These are phyloP conservation scores for Coregonus ussuriensis DNA, from an alignment of 2,797 vertebrate species.

Conservation along the genomic window DNA sequence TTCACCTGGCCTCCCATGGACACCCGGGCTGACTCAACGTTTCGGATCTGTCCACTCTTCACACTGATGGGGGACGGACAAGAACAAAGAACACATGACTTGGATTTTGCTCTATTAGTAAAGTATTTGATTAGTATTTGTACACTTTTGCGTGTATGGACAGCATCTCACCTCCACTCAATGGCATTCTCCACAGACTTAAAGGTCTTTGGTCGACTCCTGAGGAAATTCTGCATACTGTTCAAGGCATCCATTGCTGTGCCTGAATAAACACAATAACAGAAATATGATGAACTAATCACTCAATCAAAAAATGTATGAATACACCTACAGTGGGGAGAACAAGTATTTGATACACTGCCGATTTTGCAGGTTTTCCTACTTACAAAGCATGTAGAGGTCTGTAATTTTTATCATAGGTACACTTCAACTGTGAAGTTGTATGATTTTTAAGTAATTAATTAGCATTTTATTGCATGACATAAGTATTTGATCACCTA, in stretches of 20 bases:
- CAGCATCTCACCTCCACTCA: conserved; percentile 89
- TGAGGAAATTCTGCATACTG: conserved; percentile 99
- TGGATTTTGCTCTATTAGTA: not conserved
- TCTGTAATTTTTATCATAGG: too few relatives aligned
- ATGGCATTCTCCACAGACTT: conserved; percentile 97
- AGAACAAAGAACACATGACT: not conserved
- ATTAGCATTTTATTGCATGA: too few relatives aligned
- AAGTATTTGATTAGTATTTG: not conserved
- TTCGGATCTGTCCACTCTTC: conserved; percentile 97
- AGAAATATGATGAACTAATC: not conserved
- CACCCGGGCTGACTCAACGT: conserved; percentile 92
- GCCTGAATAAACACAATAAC: conserved; percentile 69
- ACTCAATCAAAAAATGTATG: not conserved
- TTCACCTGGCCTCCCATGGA: conserved; percentile 99
- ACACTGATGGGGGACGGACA: conserved; percentile 74
- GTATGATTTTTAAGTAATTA: too few relatives aligned
- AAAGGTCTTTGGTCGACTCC: conserved; percentile 96
- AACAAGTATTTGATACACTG: too few relatives aligned
- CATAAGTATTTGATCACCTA: too few relatives aligned
- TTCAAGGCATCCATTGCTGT: conserved; percentile 98
- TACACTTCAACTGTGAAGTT: too few relatives aligned
- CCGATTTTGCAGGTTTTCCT: too few relatives aligned
- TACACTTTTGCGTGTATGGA: not conserved
- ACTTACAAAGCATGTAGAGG: too few relatives aligned
- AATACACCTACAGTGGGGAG: too few relatives aligned